phyloP scores from a whole-genome alignment of 2,113 vertebrate genomes.

The Macheiramphus alcinus region DNA sequence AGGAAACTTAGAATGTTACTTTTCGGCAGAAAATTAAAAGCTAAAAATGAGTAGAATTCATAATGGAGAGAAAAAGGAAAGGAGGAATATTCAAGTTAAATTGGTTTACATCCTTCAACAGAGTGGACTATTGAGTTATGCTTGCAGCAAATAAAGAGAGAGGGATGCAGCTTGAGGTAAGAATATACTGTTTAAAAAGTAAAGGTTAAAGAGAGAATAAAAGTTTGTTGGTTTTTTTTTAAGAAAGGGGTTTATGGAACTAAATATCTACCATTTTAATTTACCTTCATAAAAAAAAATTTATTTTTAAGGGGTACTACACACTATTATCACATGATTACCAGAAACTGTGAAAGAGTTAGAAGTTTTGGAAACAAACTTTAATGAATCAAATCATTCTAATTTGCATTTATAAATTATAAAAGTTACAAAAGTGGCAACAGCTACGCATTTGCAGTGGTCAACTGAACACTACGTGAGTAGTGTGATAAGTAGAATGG shows the following conservation, averaged over 20 bases:
- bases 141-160: not conserved
- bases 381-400: not conserved
- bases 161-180: not conserved
- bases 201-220: not conserved
- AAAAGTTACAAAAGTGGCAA: not conserved
- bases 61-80: not conserved
- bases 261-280: not conserved
- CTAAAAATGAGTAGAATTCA: not conserved
- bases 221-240: accelerated
- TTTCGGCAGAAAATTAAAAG: not conserved
- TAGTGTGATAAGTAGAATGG: not conserved
- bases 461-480: accelerated
- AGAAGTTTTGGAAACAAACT: not conserved
- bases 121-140: not conserved
- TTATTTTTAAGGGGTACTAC: not conserved
- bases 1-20: not conserved
- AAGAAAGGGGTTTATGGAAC: not conserved
- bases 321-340: not conserved
- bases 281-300: not conserved
- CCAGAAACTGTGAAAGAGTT: not conserved
- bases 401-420: not conserved
- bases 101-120: not conserved
- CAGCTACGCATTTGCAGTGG: not conserved
- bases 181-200: not conserved
- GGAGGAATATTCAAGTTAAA: not conserved